phyloP scores from a whole-genome alignment of 2,797 vertebrate species.

The Salarias fasciatus region DNA sequence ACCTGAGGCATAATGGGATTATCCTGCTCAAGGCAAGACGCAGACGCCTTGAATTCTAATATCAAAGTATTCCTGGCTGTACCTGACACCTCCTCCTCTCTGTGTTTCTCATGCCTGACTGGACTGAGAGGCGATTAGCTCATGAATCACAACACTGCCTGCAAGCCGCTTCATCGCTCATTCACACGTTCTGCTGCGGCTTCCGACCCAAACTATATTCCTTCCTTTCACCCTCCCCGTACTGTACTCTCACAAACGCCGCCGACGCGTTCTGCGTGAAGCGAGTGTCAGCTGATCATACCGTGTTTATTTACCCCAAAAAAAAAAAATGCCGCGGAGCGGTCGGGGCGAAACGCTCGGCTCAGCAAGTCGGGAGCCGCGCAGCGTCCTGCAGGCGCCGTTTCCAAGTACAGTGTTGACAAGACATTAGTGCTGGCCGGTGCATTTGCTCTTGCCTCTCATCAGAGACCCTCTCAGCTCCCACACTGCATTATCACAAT shows the following conservation, averaged over 20 bases:
- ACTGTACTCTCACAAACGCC: conserved; percentile 39
- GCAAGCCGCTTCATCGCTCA: conserved; percentile 50
- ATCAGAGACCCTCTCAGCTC: conserved; percentile 76
- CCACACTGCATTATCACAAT: conserved; percentile 78
- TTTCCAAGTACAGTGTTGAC: conserved; percentile 58
- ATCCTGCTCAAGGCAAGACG: conserved; percentile 73
- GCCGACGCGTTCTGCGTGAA: conserved; percentile 18
- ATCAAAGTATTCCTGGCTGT: conserved; percentile 70
- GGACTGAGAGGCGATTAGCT: conserved; percentile 62
- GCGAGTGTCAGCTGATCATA: conserved; percentile 28
- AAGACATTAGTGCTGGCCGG: conserved; percentile 64
- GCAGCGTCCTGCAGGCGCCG: conserved; percentile 23
- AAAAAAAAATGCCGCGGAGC: conserved; percentile 21
- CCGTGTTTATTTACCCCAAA: conserved; percentile 2
- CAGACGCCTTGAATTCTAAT: conserved; percentile 73
- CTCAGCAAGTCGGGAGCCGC: conserved; percentile 31
- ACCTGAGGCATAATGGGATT: conserved; percentile 78
- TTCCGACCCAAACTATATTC: conserved; percentile 16
- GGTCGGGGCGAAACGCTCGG: conserved; percentile 21
- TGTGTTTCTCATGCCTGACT: conserved; percentile 69
- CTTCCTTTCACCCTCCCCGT: conserved; percentile 16
- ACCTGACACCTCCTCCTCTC: conserved; percentile 67
- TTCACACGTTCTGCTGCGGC: conserved; percentile 52
- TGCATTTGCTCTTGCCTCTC: conserved; percentile 64
- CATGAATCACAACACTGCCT: conserved; percentile 58